These are phyloP conservation scores for Polyploca ridens DNA, from an alignment of 2,888 invertebrate genomes.

Conservation along the genomic window DNA sequence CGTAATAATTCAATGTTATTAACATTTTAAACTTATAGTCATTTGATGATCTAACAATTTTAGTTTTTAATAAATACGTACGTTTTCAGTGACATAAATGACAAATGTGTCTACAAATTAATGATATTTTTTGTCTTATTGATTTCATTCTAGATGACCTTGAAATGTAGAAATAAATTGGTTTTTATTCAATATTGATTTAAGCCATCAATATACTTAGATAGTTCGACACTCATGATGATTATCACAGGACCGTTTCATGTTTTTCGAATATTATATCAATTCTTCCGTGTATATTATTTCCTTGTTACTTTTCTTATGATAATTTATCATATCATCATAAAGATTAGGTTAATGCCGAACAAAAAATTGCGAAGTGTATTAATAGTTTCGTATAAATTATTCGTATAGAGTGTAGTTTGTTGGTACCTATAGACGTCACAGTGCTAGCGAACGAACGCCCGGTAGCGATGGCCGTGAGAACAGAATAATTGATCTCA, in stretches of 20 bases:
- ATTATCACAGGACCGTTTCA: neutral
- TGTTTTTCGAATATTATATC: neutral
- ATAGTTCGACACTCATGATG: neutral
- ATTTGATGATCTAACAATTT: slow-evolving; percentile 24
- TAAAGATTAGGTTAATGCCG: neutral
- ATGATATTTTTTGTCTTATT: neutral
- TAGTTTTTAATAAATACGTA: no score
- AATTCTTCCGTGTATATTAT: neutral
- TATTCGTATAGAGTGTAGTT: slow-evolving; percentile 17
- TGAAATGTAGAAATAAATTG: neutral
- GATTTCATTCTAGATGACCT: neutral
- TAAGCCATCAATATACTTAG: neutral
- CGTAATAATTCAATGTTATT: no score
- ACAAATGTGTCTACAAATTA: slow-evolving; percentile 4
- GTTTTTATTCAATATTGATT: neutral
- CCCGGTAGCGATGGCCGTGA: slow-evolving; percentile 58
- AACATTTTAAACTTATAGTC: slow-evolving; percentile 21
- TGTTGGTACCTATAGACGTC: slow-evolving; percentile 23
- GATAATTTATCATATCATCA: neutral
- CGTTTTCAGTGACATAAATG: slow-evolving; percentile 21
- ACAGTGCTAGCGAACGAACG: slow-evolving; percentile 4
- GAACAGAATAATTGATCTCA: slow-evolving; percentile 76
- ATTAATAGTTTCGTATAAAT: slow-evolving; percentile 13
- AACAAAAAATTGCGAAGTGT: neutral
- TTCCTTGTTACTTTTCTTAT: slow-evolving; percentile 1